A percentile compares a stretch with the other conserved stretches of the same genome.
Conservation (phyloP, 2,888 invertebrate genomes). For the Trachelus troglodyta region DNA sequence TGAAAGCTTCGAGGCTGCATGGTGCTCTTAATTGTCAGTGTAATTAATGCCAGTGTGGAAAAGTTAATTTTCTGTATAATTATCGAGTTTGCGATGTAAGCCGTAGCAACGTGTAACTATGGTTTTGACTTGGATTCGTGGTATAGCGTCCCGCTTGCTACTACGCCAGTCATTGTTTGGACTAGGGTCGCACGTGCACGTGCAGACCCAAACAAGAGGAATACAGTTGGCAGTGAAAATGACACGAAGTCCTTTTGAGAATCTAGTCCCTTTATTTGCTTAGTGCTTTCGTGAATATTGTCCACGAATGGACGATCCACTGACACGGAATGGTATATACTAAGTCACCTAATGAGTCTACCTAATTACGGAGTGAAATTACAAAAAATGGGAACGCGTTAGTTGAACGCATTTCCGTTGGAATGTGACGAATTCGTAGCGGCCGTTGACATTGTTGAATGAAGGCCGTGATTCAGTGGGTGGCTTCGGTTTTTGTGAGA, state of each 20-base stretch:
- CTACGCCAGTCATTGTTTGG: neutral
- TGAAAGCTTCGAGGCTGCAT: neutral
- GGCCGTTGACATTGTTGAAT: neutral
- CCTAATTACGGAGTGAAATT: neutral
- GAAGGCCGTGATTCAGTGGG: neutral
- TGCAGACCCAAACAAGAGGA: neutral
- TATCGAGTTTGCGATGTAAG: neutral
- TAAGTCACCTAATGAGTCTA: neutral
- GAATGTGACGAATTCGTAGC: neutral
- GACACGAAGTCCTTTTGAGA: neutral
- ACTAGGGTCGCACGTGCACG: neutral
- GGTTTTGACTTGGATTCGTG: neutral
- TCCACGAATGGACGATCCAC: neutral
- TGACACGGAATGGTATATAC: neutral
- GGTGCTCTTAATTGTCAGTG: conserved; percentile 29
- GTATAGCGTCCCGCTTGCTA: neutral
- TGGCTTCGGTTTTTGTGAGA: neutral
- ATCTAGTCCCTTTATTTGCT: neutral
- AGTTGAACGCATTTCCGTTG: neutral
- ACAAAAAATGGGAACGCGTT: neutral
- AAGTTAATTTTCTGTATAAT: neutral
- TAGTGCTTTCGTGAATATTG: neutral
- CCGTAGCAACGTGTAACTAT: neutral
- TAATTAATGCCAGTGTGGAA: conserved; percentile 27
- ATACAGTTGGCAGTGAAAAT: neutral